Conservation (phyloP, 2,888 invertebrate species). For the Palloptera scutellata region DNA sequence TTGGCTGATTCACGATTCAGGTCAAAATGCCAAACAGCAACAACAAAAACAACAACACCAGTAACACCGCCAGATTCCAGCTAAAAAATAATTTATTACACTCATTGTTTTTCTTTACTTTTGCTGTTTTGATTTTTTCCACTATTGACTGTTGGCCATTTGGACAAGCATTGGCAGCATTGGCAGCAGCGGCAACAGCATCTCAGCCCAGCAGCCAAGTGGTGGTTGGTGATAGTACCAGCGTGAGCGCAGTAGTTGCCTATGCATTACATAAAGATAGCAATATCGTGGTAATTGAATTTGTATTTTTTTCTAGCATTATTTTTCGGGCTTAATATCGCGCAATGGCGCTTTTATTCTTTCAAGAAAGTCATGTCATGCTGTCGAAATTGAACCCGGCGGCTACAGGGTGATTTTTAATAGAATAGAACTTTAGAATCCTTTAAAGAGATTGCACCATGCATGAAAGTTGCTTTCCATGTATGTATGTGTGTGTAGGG, state of each 20-base stretch:
- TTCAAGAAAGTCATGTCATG: conserved; percentile 15
- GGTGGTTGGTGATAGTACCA: conserved; percentile 16
- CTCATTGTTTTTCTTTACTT: conserved; percentile 12
- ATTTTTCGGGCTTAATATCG: background rate
- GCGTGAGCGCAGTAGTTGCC: background rate
- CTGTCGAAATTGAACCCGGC: background rate
- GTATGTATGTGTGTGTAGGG: conserved; percentile 8
- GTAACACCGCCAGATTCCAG: background rate
- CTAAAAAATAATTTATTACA: conserved; percentile 30
- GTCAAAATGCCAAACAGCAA: conserved; percentile 28
- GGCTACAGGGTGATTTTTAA: background rate
- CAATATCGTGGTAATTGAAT: conserved; percentile 55
- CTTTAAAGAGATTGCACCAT: background rate
- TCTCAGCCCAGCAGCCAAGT: conserved; percentile 41
- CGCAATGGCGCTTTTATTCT: background rate
- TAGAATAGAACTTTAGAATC: conserved; percentile 1
- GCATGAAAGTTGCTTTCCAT: background rate
- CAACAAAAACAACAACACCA: background rate
- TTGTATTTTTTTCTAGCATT: conserved; percentile 42
- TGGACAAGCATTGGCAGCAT: background rate
- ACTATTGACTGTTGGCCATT: conserved; percentile 15
- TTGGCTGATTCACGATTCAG: conserved; percentile 32
- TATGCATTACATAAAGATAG: conserved; percentile 8
- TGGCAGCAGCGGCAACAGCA: background rate
- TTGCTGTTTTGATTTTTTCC: conserved; percentile 6